phyloP scores from a whole-genome alignment of 2,888 invertebrate species.

The Tholera decimalis region DNA sequence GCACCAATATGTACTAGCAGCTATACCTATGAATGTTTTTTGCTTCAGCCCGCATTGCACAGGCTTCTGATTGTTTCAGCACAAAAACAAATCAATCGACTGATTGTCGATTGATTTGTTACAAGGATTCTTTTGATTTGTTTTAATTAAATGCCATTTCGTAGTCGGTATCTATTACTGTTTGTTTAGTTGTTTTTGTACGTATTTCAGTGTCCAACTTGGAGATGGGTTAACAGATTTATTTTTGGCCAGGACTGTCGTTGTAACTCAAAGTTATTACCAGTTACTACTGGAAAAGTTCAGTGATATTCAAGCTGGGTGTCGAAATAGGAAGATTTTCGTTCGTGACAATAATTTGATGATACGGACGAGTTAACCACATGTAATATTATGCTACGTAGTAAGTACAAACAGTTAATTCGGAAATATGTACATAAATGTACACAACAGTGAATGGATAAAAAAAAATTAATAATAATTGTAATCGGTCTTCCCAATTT shows the following conservation, averaged over 20 bases:
- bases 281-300: background rate
- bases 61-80: slow-evolving; percentile 63
- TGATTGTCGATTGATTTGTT: slow-evolving; percentile 48
- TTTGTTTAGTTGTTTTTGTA: slow-evolving; percentile 4
- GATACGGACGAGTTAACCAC: background rate
- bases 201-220: slow-evolving; percentile 18
- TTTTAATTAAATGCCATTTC: slow-evolving; percentile 21
- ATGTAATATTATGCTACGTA: background rate
- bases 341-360: slow-evolving; percentile 6
- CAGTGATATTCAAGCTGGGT: background rate
- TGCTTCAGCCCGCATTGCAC: slow-evolving; percentile 57
- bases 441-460: too few species aligned
- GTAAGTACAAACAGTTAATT: too few species aligned
- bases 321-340: slow-evolving; percentile 5
- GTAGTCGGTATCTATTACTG: slow-evolving; percentile 4
- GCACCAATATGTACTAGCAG: background rate
- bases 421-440: too few species aligned
- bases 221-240: slow-evolving; percentile 30
- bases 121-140: slow-evolving; percentile 34
- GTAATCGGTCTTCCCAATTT: too few species aligned
- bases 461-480: too few species aligned
- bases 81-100: slow-evolving; percentile 48
- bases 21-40: background rate
- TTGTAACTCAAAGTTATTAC: background rate
- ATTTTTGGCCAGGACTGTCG: slow-evolving; percentile 14